phyloP scores from a whole-genome alignment of 1,140 invertebrate genomes.

The Halyomorpha halys region DNA sequence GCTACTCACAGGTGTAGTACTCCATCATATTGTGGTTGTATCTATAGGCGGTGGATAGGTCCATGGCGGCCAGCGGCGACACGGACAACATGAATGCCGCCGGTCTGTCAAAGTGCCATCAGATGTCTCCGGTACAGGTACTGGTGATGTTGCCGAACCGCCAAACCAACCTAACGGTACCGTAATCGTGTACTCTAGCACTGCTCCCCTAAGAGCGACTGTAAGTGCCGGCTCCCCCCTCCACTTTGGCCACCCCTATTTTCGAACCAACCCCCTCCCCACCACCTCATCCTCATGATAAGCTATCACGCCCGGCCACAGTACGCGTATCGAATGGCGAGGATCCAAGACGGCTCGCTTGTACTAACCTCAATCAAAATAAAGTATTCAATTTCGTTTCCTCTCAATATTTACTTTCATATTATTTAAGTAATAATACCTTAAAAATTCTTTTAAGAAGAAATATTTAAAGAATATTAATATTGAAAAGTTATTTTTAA shows the following conservation, averaged over 20 bases:
- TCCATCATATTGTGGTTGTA: constrained; percentile 99
- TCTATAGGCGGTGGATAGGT: constrained; percentile 83
- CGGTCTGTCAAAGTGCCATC: not conserved
- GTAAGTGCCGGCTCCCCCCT: not conserved
- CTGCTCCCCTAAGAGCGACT: not conserved
- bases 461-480: too few species aligned
- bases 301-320: too few species aligned
- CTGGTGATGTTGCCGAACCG: too few species aligned
- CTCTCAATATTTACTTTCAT: too few species aligned
- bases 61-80: constrained; percentile 45
- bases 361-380: too few species aligned
- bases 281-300: not conserved
- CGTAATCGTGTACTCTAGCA: not conserved
- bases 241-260: not conserved
- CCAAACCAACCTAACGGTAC: not conserved
- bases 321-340: too few species aligned
- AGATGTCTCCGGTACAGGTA: not conserved
- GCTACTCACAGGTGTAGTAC: constrained; percentile 88
- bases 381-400: too few species aligned
- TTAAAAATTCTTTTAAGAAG: too few species aligned
- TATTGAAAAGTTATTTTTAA: too few species aligned
- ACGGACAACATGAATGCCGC: not conserved
- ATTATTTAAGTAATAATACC: too few species aligned
- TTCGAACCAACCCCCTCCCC: not conserved
- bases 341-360: too few species aligned